phyloP scores from a whole-genome alignment of 2,113 vertebrate genomes.

The Tupaia chinensis region DNA sequence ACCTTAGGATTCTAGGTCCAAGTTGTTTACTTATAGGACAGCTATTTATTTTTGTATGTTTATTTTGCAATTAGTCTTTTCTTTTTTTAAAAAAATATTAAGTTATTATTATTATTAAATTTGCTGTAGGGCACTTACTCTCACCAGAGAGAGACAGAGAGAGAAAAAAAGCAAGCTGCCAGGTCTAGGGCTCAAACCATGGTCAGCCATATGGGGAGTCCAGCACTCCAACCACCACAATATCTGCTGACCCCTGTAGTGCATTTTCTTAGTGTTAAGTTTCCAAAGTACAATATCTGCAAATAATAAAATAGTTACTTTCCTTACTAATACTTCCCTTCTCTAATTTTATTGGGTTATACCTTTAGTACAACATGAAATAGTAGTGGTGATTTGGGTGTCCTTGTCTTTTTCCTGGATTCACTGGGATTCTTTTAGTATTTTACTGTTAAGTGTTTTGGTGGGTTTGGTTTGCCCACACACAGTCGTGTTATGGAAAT shows the following conservation, averaged over 20 bases:
- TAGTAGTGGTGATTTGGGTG: neutral
- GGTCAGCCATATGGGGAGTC: too few relatives aligned
- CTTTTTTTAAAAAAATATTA: too few relatives aligned
- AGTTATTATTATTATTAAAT: too few relatives aligned
- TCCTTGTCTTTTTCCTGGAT: slow-evolving; percentile 1
- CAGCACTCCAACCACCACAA: too few relatives aligned
- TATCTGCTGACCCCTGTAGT: neutral
- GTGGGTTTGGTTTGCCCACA: neutral
- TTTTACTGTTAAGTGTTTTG: neutral
- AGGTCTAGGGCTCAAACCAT: too few relatives aligned
- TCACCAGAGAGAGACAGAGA: too few relatives aligned
- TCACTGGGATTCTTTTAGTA: neutral
- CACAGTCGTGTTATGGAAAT: neutral
- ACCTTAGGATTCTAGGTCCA: neutral
- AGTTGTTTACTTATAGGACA: neutral
- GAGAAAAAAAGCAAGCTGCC: too few relatives aligned
- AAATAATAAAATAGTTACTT: slow-evolving; percentile 5
- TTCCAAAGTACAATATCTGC: neutral
- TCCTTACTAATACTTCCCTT: neutral
- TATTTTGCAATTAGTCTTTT: neutral
- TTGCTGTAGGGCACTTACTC: too few relatives aligned
- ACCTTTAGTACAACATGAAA: neutral
- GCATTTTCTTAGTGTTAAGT: slow-evolving; percentile 9
- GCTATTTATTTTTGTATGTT: slow-evolving; percentile 2
- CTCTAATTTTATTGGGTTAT: neutral